A percentile compares a stretch with the other conserved stretches of the same genome.
These are phyloP conservation scores for Eulimnadia texana DNA, from an alignment of 1,140 invertebrate genomes.

Conservation along the genomic window DNA sequence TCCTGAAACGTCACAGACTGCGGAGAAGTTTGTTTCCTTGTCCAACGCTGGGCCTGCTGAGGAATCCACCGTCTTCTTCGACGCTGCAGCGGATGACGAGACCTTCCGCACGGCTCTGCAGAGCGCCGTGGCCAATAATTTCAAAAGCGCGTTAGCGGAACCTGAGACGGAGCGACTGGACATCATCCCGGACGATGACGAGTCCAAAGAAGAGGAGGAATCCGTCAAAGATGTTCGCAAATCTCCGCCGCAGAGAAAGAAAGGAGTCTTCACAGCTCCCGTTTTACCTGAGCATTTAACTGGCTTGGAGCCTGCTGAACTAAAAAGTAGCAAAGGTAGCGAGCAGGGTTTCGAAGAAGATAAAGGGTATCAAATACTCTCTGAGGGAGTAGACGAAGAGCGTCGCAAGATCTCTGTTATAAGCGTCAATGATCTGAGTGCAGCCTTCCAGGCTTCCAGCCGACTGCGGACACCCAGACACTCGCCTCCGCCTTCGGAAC, in stretches of 20 bases:
- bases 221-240: neutral
- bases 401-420: constrained; percentile 24
- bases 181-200: constrained; percentile 19
- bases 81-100: constrained; percentile 14
- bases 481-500: constrained; percentile 14
- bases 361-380: constrained; percentile 9
- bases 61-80: constrained; percentile 14
- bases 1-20: neutral
- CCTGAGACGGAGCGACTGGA: constrained; percentile 19
- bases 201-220: constrained; percentile 14
- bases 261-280: neutral
- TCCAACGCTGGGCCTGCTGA: neutral
- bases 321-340: neutral
- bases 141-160: neutral
- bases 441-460: constrained; percentile 22
- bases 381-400: constrained; percentile 19
- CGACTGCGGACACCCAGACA: constrained; percentile 12
- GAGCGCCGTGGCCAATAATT: neutral
- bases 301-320: constrained; percentile 8
- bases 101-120: constrained; percentile 10
- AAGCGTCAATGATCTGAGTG: constrained; percentile 23
- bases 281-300: neutral
- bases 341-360: constrained; percentile 14
- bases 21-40: neutral
- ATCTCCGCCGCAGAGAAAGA: neutral